Evolutionary conservation across 2,888 invertebrate genomes (phyloP).

Genomic region (Hyalella azteca): DNA sequence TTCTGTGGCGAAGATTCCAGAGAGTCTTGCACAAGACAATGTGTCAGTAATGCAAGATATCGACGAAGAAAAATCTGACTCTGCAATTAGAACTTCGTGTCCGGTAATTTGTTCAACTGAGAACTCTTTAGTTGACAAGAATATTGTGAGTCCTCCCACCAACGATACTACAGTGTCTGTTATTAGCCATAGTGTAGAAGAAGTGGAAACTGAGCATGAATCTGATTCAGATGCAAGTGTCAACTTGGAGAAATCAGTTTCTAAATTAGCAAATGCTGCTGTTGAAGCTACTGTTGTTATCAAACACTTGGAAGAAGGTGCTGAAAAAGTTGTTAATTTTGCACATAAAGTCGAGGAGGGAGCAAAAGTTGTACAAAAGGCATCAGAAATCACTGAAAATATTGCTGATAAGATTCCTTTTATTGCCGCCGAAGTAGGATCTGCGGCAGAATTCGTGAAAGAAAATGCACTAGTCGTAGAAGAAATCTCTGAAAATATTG

Average conservation of each 20-base stretch:
- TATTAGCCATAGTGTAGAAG: background rate
- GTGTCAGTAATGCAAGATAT: no score
- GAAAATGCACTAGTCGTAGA: constrained; percentile 1
- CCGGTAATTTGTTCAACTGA: no score
- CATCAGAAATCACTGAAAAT: background rate
- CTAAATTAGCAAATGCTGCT: no score
- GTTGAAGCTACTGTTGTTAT: background rate
- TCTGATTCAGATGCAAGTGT: background rate
- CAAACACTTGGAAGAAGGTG: background rate
- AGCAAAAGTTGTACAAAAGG: background rate
- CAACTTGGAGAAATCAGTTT: no score
- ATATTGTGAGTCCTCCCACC: no score
- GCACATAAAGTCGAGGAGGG: background rate
- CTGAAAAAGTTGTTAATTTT: background rate
- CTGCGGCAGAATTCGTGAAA: background rate
- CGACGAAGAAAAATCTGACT: background rate
- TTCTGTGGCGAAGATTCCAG: background rate
- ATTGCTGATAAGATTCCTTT: background rate
- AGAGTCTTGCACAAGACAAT: background rate
- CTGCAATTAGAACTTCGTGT: no score
- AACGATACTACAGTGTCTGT: background rate
- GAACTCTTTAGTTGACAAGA: no score
- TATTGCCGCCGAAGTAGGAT: background rate
- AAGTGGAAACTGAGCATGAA: background rate
- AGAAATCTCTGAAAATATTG: constrained; percentile 33